Base-by-base conservation (phyloP, 2,797 vertebrate genomes). In the Helicolenus hilgendorfi region DNA sequence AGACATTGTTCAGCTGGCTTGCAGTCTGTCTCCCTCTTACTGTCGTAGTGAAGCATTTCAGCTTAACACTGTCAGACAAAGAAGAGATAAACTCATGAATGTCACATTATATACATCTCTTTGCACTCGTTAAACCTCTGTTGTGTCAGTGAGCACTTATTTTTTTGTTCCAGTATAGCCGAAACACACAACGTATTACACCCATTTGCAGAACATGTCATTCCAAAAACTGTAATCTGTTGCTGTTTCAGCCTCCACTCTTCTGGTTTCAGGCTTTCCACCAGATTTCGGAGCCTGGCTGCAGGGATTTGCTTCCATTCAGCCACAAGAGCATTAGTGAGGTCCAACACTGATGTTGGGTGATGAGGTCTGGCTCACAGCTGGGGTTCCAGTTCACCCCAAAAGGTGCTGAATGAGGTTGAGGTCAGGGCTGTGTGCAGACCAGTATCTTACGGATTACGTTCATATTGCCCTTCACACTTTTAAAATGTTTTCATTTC, bases 301-400 rank as follows among this genome's bases (percentile, higher is more conserved):
- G 35, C n/a, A 27, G 35, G 24, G 38, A 83, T 77, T 64, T 65
- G 3, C 49, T 83, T 18, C 41, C 35, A 83, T 65, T 71, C 45
- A 72, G 24, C 27, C 18, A 59, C 24, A 31, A 33, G 11, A 79
- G 11, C 41, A 33, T 72, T 29, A 38, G 0, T 65, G 22, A 56
- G n/a, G n/a, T 72, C 59, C 8, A 41, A 14, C 58, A 63, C 7
- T 27, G 45, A 77, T 63, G 72, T 22, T 53, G 26, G 27, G 1
- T 22, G 11, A 18, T 35, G 11, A 31, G 29, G 15, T 27, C 68
- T 27, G 35, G 35, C 11, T 55, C 62, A 33, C 27, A 31, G 49
- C 33, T 8, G 11, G 35, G 2, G 6, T 45, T 60, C 53, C n/a
- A 53, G 38, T 55, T 72, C 41, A 72, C 38, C 59, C 31, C 11